These are phyloP conservation scores for Notothenia coriiceps DNA, from an alignment of 2,113 vertebrate species.

Conservation along the genomic window DNA sequence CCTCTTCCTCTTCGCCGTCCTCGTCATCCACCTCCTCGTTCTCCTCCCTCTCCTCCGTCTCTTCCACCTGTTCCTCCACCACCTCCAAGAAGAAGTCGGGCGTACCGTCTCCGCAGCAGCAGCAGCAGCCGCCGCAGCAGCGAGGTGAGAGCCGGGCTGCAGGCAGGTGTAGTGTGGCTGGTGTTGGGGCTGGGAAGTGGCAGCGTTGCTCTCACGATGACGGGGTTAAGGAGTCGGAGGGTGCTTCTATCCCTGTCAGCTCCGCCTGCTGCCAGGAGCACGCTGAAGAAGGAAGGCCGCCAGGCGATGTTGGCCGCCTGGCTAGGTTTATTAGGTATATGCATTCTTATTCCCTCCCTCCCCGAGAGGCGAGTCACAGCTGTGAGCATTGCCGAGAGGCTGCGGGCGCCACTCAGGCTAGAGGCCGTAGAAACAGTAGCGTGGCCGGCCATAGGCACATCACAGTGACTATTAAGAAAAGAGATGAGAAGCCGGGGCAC, in stretches of 20 bases:
- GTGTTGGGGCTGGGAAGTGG: slow-evolving; percentile 73
- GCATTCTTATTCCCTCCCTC: slow-evolving; percentile 89
- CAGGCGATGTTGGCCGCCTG: slow-evolving; percentile 83
- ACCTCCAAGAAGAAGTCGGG: slow-evolving; percentile 85
- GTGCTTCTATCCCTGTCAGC: slow-evolving; percentile 78
- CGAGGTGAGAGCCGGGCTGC: slow-evolving; percentile 91
- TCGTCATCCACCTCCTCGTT: slow-evolving; percentile 84
- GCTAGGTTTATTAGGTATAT: slow-evolving; percentile 90
- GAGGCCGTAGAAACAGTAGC: slow-evolving; percentile 63
- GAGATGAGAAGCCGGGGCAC: slow-evolving; percentile 79
- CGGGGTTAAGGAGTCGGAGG: slow-evolving; percentile 76
- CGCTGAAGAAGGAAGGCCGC: slow-evolving; percentile 85
- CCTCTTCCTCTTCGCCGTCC: slow-evolving; percentile 82
- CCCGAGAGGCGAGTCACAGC: slow-evolving; percentile 87
- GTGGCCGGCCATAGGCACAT: slow-evolving; percentile 68
- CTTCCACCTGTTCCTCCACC: slow-evolving; percentile 86
- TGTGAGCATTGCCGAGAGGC: slow-evolving; percentile 88
- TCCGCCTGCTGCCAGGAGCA: slow-evolving; percentile 80
- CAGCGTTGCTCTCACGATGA: slow-evolving; percentile 78
- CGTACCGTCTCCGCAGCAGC: slow-evolving; percentile 83
- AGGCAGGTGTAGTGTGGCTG: slow-evolving; percentile 71
- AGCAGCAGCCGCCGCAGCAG: slow-evolving; percentile 88
- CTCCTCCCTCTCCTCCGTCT: slow-evolving; percentile 83
- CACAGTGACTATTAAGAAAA: slow-evolving; percentile 81
- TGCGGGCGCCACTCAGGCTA: slow-evolving; percentile 79